These are phyloP conservation scores for Bombus confusus DNA, from an alignment of 1,140 invertebrate species.

Conservation along the genomic window DNA sequence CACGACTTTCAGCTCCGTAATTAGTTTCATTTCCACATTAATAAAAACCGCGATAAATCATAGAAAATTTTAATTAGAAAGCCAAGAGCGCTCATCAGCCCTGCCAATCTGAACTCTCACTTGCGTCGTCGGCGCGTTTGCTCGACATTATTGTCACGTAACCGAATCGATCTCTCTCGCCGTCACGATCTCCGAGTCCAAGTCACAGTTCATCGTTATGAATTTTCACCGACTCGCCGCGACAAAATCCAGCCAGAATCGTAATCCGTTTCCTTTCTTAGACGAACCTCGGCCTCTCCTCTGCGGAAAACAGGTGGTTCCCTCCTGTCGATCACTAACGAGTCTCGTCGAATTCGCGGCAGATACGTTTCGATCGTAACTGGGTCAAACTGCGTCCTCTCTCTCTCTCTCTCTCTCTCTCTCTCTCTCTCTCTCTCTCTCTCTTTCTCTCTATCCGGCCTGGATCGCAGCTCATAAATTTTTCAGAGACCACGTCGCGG, in stretches of 20 bases:
- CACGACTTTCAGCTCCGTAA: neutral
- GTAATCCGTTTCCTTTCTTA: no score
- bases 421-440: no score
- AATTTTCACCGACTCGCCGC: neutral
- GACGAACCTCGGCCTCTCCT: neutral
- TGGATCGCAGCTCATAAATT: neutral
- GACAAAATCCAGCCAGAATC: no score
- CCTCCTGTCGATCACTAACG: neutral
- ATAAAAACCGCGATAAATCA: neutral
- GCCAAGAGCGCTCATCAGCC: no score
- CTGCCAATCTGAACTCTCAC: neutral
- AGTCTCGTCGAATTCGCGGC: neutral
- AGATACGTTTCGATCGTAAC: neutral
- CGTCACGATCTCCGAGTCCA: no score
- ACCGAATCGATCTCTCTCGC: neutral
- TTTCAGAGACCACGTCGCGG: neutral
- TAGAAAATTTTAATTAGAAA: neutral
- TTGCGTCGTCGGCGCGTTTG: neutral
- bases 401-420: no score
- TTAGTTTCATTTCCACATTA: neutral
- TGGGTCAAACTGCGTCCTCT: neutral
- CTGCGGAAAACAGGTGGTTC: conserved; percentile 8
- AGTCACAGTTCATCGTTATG: conserved; percentile 1
- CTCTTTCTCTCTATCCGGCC: no score
- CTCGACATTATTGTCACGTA: neutral